These are phyloP conservation scores for Phymorhynchus buccinoides DNA, from an alignment of 1,140 invertebrate genomes.

Conservation along the genomic window DNA sequence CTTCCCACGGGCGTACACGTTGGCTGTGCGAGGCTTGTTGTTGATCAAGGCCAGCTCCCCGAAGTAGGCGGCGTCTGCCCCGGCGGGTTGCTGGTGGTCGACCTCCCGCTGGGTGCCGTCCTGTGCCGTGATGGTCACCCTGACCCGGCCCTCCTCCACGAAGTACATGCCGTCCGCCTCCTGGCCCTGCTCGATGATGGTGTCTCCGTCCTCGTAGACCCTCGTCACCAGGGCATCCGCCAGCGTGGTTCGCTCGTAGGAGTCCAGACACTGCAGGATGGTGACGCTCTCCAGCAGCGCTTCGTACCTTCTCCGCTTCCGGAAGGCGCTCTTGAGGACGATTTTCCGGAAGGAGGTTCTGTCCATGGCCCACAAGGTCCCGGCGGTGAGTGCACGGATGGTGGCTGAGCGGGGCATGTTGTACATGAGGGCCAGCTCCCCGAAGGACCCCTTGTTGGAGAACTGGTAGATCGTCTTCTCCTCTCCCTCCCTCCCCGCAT, in stretches of 20 bases:
- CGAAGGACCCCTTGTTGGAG: slow-evolving; percentile 80
- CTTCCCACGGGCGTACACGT: slow-evolving; percentile 79
- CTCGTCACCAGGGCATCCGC: slow-evolving; percentile 93
- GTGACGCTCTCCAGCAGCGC: slow-evolving; percentile 89
- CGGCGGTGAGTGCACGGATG: slow-evolving; percentile 78
- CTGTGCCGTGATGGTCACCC: slow-evolving; percentile 61
- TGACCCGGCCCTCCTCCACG: slow-evolving; percentile 89
- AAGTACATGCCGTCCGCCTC: slow-evolving; percentile 97
- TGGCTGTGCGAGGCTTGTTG: slow-evolving; percentile 89
- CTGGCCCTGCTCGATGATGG: slow-evolving; percentile 88
- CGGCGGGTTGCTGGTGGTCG: slow-evolving; percentile 42
- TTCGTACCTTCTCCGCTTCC: slow-evolving; percentile 98
- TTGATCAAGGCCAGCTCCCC: slow-evolving; percentile 87
- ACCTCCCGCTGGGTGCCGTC: slow-evolving; percentile 65
- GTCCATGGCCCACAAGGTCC: slow-evolving; percentile 77
- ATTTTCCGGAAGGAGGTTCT: slow-evolving; percentile 95
- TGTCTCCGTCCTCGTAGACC: slow-evolving; percentile 82
- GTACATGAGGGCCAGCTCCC: slow-evolving; percentile 95
- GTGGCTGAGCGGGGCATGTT: slow-evolving; percentile 96
- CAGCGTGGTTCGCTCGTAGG: slow-evolving; percentile 95
- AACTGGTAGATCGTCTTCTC: slow-evolving; percentile 66
- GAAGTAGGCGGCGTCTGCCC: slow-evolving; percentile 70
- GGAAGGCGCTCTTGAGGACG: slow-evolving; percentile 94
- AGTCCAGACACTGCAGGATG: slow-evolving; percentile 86
- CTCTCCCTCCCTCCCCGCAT: slow-evolving; percentile 50